Evolutionary conservation across 2,113 vertebrate species (phyloP).

Genomic region (Megatriorchis doriae): DNA sequence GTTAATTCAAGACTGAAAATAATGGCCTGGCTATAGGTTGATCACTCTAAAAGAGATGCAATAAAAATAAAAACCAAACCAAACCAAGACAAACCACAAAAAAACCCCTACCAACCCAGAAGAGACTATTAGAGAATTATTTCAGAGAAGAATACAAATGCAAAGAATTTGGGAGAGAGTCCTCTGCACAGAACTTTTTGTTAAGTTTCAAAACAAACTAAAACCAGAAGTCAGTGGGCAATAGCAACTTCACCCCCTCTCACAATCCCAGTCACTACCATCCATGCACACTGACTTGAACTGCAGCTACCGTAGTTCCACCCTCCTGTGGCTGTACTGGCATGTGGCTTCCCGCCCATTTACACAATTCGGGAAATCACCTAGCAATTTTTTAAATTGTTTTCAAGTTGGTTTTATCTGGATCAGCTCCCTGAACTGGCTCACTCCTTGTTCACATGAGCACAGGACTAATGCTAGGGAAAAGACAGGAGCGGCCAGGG

Average conservation of each 20-base stretch:
- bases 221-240: background rate
- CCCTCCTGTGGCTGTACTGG: background rate
- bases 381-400: background rate
- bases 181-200: background rate
- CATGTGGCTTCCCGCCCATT: background rate
- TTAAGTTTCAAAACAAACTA: background rate
- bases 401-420: background rate
- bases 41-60: background rate
- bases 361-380: background rate
- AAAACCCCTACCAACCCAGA: background rate
- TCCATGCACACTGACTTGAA: fast-evolving
- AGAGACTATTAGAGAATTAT: background rate
- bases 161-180: background rate
- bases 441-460: background rate
- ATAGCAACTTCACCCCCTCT: background rate
- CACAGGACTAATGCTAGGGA: background rate
- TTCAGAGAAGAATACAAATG: background rate
- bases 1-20: background rate
- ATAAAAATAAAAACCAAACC: background rate
- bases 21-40: background rate
- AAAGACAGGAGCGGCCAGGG: fast-evolving
- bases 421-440: background rate
- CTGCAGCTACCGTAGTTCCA: fast-evolving
- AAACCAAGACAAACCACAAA: background rate
- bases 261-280: background rate